Percentiles rank a stretch among this genome's conserved stretches.
phyloP scores from a whole-genome alignment of 2,888 invertebrate genomes.

The Dicycla oo region DNA sequence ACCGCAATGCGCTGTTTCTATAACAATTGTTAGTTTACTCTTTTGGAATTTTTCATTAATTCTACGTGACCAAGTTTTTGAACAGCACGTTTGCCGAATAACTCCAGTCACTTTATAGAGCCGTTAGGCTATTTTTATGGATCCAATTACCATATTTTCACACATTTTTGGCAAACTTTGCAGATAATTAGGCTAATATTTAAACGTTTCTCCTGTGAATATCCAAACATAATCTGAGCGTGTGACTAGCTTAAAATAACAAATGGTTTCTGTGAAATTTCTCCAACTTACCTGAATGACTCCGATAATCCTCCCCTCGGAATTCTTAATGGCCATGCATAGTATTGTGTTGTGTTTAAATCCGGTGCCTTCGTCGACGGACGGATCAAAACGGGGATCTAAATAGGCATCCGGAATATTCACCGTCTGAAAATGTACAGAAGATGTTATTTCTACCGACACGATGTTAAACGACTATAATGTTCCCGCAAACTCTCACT shows the following conservation, averaged over 20 bases:
- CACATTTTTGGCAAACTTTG: constrained; percentile 44
- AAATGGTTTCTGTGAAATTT: constrained; percentile 40
- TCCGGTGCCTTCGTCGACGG: constrained; percentile 95
- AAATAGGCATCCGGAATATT: constrained; percentile 97
- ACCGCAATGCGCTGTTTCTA: constrained; percentile 79
- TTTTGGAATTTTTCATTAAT: constrained; percentile 65
- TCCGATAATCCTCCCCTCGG: constrained; percentile 97
- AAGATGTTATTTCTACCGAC: constrained; percentile 47
- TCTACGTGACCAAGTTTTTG: constrained; percentile 44
- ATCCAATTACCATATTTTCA: constrained; percentile 45
- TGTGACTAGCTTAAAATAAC: constrained; percentile 28
- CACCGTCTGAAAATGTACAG: constrained; percentile 92
- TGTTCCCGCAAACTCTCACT: constrained; percentile 30
- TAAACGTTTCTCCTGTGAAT: constrained; percentile 30
- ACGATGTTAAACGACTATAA: constrained; percentile 28
- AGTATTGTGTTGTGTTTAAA: constrained; percentile 97
- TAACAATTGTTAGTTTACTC: constrained; percentile 49
- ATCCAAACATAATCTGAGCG: constrained; percentile 23
- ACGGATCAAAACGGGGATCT: constrained; percentile 96
- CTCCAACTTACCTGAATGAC: constrained; percentile 93
- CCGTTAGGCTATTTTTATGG: constrained; percentile 53
- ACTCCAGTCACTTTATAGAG: constrained; percentile 58
- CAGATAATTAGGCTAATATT: constrained; percentile 46
- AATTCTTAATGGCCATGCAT: constrained; percentile 99
- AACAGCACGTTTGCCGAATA: constrained; percentile 55